These are phyloP conservation scores for Eristalis pertinax DNA, from an alignment of 2,888 invertebrate genomes.

Conservation along the genomic window DNA sequence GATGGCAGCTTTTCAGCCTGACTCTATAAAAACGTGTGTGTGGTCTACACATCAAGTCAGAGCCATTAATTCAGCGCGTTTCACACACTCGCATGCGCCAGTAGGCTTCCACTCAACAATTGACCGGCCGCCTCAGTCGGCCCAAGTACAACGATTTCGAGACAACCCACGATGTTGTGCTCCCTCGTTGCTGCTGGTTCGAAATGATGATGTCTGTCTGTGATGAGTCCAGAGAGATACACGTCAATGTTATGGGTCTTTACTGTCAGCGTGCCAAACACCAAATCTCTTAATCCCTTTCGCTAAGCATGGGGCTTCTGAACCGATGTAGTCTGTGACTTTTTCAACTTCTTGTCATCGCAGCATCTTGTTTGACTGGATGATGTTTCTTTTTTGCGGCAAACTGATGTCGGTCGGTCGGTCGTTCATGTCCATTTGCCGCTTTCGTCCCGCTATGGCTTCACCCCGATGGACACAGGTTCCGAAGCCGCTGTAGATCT, in stretches of 20 bases:
- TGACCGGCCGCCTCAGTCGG: background rate
- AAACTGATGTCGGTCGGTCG: conserved; percentile 55
- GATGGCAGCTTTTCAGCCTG: background rate
- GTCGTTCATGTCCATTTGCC: conserved; percentile 4
- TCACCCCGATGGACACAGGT: conserved; percentile 21
- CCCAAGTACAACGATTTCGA: background rate
- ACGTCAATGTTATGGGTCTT: conserved; percentile 42
- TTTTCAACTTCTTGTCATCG: conserved; percentile 47
- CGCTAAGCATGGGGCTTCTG: conserved; percentile 1
- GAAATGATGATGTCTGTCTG: conserved; percentile 28
- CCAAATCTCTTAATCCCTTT: conserved; percentile 66
- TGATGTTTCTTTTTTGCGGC: conserved; percentile 21
- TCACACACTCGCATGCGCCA: conserved; percentile 15
- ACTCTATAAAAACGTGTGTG: conserved; percentile 40
- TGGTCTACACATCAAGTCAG: conserved; percentile 46
- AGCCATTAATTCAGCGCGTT: conserved; percentile 19
- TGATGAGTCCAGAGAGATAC: conserved; percentile 14
- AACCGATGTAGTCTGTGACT: conserved; percentile 24
- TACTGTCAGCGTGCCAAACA: conserved; percentile 59
- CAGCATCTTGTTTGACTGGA: conserved; percentile 7
- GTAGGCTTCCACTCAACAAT: background rate
- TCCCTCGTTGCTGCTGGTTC: conserved; percentile 9
- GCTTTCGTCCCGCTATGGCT: background rate
- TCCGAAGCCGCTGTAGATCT: conserved; percentile 38
- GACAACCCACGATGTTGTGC: background rate